Conservation (phyloP, 2,113 vertebrate genomes). For the Micromys minutus region DNA sequence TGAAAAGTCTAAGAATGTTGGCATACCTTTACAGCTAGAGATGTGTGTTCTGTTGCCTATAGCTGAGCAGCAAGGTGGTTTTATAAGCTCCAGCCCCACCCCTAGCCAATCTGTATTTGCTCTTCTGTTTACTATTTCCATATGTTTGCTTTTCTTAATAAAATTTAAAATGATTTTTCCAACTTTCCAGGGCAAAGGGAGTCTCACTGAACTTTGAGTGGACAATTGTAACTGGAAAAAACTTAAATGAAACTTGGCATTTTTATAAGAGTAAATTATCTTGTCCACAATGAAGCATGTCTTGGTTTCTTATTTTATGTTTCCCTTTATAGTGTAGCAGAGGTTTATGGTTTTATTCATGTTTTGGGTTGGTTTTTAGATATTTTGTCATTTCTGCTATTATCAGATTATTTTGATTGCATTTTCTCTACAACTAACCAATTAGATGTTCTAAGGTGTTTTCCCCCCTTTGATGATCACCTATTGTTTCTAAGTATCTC, state of each 20-base stretch:
- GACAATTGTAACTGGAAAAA: neutral
- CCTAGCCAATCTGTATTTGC: neutral
- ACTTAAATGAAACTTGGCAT: neutral
- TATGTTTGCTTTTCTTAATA: neutral
- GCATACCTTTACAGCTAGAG: neutral
- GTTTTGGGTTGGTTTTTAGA: neutral
- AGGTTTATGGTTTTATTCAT: neutral
- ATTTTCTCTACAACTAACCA: neutral
- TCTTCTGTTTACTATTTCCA: neutral
- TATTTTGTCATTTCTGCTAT: neutral
- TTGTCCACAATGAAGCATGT: neutral
- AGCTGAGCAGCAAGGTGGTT: neutral
- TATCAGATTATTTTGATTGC: conserved; percentile 1
- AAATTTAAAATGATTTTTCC: neutral
- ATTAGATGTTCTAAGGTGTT: neutral
- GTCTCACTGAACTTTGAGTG: neutral
- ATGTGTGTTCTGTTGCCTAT: neutral
- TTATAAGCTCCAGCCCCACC: neutral
- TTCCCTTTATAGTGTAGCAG: neutral
- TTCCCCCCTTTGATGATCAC: neutral
- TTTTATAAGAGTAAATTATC: neutral
- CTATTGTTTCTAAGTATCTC: neutral
- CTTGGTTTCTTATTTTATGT: conserved; percentile 11
- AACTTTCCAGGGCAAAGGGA: neutral
- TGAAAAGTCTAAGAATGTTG: neutral